A percentile compares a stretch with the other conserved stretches of the same genome.
Evolutionary conservation across 2,113 vertebrate species (phyloP).

Genomic region (Stigmatopora argus): DNA sequence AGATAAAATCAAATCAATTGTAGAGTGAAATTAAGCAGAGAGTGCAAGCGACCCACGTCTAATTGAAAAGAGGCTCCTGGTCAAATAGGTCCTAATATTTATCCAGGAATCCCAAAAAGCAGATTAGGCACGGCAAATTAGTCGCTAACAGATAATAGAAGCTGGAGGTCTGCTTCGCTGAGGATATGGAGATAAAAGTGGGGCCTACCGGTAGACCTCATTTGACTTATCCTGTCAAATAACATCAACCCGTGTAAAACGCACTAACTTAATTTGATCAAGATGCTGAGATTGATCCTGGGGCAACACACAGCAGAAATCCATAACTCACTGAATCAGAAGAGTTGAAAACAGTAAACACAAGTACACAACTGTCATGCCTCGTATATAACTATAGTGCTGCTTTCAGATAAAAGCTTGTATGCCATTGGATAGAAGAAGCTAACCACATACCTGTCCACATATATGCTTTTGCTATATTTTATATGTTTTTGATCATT

Average conservation of each 20-base stretch:
- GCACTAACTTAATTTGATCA: neutral
- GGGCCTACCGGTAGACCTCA: neutral
- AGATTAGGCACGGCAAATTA: slow-evolving; percentile 1
- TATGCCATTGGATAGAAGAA: no score
- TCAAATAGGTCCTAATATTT: slow-evolving; percentile 20
- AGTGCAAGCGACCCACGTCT: slow-evolving; percentile 9
- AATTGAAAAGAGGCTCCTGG: slow-evolving; percentile 24
- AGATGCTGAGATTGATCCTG: neutral
- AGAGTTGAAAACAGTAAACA: neutral
- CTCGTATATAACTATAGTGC: neutral
- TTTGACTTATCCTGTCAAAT: neutral
- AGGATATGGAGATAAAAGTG: neutral
- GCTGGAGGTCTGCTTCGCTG: neutral
- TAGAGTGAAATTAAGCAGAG: slow-evolving; percentile 27
- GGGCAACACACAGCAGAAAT: neutral
- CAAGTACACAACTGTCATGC: neutral
- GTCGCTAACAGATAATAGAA: neutral
- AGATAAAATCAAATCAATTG: slow-evolving; percentile 36
- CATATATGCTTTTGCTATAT: no score
- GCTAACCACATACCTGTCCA: no score
- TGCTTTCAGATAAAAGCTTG: neutral
- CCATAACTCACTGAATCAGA: neutral
- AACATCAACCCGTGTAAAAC: neutral
- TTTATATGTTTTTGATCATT: no score
- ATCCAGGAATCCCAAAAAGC: slow-evolving; percentile 7